Evolutionary conservation across 1,140 invertebrate species (phyloP), one percentile per base, ranked within the genome.

Genomic region (Octopus sinensis): DNA sequence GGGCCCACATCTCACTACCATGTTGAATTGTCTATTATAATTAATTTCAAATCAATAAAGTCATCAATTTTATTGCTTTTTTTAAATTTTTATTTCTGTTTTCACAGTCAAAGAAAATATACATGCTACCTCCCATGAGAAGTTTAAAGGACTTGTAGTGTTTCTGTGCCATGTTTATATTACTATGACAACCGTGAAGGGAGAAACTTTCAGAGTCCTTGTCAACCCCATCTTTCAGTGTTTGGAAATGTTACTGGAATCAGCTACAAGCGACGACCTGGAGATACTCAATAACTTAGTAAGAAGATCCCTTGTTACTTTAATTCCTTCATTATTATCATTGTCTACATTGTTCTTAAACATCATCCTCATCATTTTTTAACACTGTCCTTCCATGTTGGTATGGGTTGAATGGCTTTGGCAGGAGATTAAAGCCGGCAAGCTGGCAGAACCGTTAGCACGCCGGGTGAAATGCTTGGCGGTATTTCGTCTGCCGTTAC

Each of bases 111-210:
- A 84, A 80, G 85, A 85, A 10, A 76, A 79, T 10, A 53, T 84
- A 17, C 71, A 82, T 30, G 79, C 56, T 30, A 75, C 81, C 4
- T 83, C 80, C 9, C 79, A 76, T 23, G 80, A 79, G n/a, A 79
- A 76, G 30, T 86, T 84, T 78, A 54, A 85, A 13, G 84, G 83
- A 17, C 84, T 85, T 54, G 52, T 86, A 13, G 80, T 84, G 10
- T 84, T 86, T 73, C 68, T 86, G 51, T 84, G 83, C 53, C 86
- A 86, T 43, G 76, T 86, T 6, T 85, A 84, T 71, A 73, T 76
- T n/a, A 83, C 84, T 43, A 84, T 86, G 85, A 80, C 82, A 62
- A 79, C 82, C 51, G 78, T 76, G 53, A 85, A 82, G 30, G 84
- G 86, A 13, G 85, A 86, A 76, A 80, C 80, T 12, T 82, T 86